Evolutionary conservation across 1,140 invertebrate genomes (phyloP), one percentile per base, ranked within the genome.

Genomic region (Ditylenchus dipsaci): DNA sequence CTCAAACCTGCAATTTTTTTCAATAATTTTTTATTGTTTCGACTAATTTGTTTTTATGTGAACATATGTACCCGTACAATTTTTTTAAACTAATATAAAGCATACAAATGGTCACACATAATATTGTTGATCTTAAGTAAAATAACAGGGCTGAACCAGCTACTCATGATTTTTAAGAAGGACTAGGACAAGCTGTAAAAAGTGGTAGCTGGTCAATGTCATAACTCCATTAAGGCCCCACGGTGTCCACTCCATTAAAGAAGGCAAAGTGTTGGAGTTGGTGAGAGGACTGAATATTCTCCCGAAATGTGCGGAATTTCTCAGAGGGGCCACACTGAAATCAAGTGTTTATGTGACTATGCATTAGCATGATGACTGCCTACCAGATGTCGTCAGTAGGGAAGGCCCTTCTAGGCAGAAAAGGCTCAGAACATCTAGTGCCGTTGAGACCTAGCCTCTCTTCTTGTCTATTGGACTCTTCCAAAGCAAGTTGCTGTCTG

Each of bases 211-310:
- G 5, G 27, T 19, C 17, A 38, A 5, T 38, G 11, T 38, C 11
- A 11, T 38, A 5, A 3, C 3, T 38, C 33, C 33, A 11, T 74
- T 66, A 76, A 1, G 68, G 75, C 9, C 71, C 77, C 13, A 79
- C 73, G 9, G 77, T 64, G 47, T 79, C 78, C 17, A 69, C 64
- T 8, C 78, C 78, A 49, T 79, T 79, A 63, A 79, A 79, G 57
- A 79, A 79, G 26, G 63, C 64, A 53, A 75, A 78, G 49, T 78
- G 68, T 45, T 68, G 68, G 19, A 79, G 60, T 17, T 68, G n/a
- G 17, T 42, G 43, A 1, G 65, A 8, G 13, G 76, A 63, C 33
- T 74, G 58, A 15, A 63, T 62, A 30, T 79, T 79, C 26, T 79
- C 78, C 13, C 62, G 30, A 45, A 67, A 56, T 1, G 65, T 65